Evolutionary conservation across 2,113 vertebrate genomes (phyloP).

Genomic region (Nothocercus nigrocapillus): DNA sequence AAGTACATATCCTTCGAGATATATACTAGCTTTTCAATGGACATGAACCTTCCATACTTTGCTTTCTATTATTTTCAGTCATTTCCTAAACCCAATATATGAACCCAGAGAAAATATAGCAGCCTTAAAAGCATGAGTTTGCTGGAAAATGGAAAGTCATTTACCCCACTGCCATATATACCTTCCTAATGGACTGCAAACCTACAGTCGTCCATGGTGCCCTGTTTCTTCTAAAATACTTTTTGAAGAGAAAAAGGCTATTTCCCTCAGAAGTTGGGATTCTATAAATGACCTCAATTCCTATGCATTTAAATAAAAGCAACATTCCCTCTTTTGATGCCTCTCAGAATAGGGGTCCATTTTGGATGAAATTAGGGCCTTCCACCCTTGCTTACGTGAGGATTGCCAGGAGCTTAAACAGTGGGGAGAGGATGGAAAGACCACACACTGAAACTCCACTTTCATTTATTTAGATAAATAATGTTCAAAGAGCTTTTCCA

Average conservation of each 20-base stretch:
- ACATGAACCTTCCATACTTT: not conserved
- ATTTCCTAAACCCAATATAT: not conserved
- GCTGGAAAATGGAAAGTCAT: not conserved
- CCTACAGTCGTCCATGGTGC: not conserved
- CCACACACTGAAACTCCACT: not conserved
- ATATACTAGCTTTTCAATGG: not conserved
- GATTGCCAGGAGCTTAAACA: not conserved
- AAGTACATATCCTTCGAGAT: not conserved
- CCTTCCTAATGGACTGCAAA: not conserved
- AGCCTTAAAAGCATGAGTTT: not conserved
- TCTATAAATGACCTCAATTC: not conserved
- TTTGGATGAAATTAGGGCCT: not conserved
- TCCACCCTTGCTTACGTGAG: not conserved
- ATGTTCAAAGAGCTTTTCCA: not conserved
- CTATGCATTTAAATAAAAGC: not conserved
- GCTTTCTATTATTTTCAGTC: not conserved
- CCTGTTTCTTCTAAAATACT: not conserved
- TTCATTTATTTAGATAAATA: not conserved
- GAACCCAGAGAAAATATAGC: not conserved
- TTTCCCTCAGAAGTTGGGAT: not conserved
- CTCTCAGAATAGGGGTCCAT: not conserved
- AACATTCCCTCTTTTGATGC: not conserved
- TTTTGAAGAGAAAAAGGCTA: not conserved
- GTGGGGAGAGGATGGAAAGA: not conserved
- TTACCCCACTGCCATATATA: not conserved